Conservation (phyloP, 2,113 vertebrate species). For the Leptosomus discolor region DNA sequence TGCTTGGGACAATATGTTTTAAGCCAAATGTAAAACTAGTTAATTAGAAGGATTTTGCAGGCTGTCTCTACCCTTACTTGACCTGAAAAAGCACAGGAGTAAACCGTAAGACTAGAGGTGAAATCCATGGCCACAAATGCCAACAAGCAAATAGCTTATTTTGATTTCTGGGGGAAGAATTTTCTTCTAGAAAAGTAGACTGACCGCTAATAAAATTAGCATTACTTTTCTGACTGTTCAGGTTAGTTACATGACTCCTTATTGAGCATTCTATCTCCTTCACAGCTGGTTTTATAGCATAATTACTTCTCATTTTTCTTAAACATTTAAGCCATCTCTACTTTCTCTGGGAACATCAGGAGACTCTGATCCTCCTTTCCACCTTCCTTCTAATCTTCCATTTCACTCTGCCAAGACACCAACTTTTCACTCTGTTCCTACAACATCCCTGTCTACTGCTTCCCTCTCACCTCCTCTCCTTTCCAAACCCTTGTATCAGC, state of each 20-base stretch:
- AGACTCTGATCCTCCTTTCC: slow-evolving; percentile 39
- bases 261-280: background rate
- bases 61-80: background rate
- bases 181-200: background rate
- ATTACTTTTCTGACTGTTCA: background rate
- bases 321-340: slow-evolving; percentile 63
- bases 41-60: background rate
- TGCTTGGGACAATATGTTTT: background rate
- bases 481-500: slow-evolving; percentile 73
- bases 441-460: slow-evolving; percentile 43
- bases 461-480: slow-evolving; percentile 71
- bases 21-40: background rate
- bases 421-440: slow-evolving; percentile 41
- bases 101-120: background rate
- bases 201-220: background rate
- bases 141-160: no score
- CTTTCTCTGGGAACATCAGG: slow-evolving; percentile 34
- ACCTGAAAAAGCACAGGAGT: background rate
- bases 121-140: background rate
- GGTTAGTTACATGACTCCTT: background rate
- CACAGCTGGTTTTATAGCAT: background rate
- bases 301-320: slow-evolving; percentile 56
- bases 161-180: background rate
- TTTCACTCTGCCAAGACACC: slow-evolving; percentile 54
- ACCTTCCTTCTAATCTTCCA: slow-evolving; percentile 51